Evolutionary conservation across 2,113 vertebrate species (phyloP), one percentile per base, ranked within the genome.

Genomic region (Pholis gunnellus): DNA sequence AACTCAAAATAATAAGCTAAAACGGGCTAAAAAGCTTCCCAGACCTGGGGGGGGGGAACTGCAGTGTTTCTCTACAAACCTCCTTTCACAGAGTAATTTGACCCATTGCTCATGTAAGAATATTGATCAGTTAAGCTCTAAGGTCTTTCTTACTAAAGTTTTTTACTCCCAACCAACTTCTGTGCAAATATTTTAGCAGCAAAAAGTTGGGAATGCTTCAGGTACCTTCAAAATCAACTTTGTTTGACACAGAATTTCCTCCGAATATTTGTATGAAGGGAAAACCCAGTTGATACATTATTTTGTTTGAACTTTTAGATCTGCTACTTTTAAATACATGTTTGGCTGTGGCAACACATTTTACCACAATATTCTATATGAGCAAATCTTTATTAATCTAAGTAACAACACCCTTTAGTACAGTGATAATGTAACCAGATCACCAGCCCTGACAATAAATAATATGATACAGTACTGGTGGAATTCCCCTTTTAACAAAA

Each of bases 401-500:
- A 31, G 9, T 4, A 44, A 25, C 25, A 66, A 46, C 60, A 20
- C 9, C 14, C 66, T 69, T 48, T 50, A 50, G 10, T 54, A 1
- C 17, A 44, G 6, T 44, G 10, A 44, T 67, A 20, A 22, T 31
- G 13, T 6, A 66, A 34, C 38, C 18, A 22, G 38, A 0, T 48
- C 25, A 52, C 40, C 57, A 42, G 40, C 56, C 18, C n/a, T 63
- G 2, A 76, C n/a, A 15, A 44, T 36, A 31, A 29, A 68, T 46
- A 34, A 60, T 15, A 11, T 56, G 34, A 54, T 61, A 18, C 42
- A 70, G 52, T 68, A 3, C 7, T 14, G 59, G 20, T 72, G 81
- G 56, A 75, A 65, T 56, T 74, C 34, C 82, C 75, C 34, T 68
- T 42, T 8, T 15, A 54, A 52, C 25, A 79, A 46, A 54, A 72